Percentiles rank a stretch among this genome's conserved stretches.
These are phyloP conservation scores for Pagetopsis macropterus DNA, from an alignment of 2,797 vertebrate species.

Conservation along the genomic window DNA sequence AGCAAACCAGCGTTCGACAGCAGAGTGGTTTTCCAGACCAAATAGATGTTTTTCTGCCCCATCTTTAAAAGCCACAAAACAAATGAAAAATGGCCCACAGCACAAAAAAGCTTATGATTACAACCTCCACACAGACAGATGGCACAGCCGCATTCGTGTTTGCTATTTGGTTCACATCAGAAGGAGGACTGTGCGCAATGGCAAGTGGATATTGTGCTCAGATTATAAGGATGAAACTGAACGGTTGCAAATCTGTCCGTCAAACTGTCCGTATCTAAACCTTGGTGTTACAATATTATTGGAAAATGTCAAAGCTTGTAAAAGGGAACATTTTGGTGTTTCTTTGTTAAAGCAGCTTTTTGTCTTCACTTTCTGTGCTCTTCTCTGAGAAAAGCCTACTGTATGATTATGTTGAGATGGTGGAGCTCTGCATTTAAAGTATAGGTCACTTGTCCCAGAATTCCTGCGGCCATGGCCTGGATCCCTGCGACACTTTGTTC, in stretches of 20 bases:
- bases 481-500: conserved; percentile 79
- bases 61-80: conserved; percentile 79
- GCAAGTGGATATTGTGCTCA: conserved; percentile 62
- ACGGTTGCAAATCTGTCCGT: conserved; percentile 42
- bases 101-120: conserved; percentile 79
- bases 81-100: conserved; percentile 78
- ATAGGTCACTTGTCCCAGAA: conserved; percentile 83
- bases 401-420: conserved; percentile 76
- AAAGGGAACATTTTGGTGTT: conserved; percentile 2
- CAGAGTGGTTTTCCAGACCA: conserved; percentile 72
- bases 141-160: conserved; percentile 66
- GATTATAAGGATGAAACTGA: conserved; percentile 72
- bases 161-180: conserved; percentile 71
- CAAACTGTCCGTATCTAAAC: conserved; percentile 36
- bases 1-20: conserved; percentile 57
- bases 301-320: conserved; percentile 39
- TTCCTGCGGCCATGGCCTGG: conserved; percentile 76
- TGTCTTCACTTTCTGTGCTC: conserved; percentile 42
- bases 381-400: conserved; percentile 55
- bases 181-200: conserved; percentile 46
- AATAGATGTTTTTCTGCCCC: conserved; percentile 60
- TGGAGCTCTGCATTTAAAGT: conserved; percentile 70
- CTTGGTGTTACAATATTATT: conserved; percentile 23
- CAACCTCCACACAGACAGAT: conserved; percentile 73
- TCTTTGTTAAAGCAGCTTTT: conserved; percentile 36